These are phyloP conservation scores for Papilio protenor DNA, from an alignment of 2,888 invertebrate species.

Conservation along the genomic window DNA sequence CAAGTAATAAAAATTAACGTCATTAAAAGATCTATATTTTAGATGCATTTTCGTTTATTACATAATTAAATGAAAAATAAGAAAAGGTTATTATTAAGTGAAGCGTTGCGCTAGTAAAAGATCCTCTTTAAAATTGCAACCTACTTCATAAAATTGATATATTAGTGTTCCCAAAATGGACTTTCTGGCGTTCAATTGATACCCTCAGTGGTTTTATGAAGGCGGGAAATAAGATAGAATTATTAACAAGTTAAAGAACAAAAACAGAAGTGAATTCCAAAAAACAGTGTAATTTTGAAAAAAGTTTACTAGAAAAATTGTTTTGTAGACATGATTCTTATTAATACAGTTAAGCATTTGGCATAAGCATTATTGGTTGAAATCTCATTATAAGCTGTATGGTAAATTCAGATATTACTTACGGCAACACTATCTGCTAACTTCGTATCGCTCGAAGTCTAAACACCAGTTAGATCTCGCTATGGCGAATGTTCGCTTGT, in stretches of 20 bases:
- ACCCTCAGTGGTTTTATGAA: not conserved
- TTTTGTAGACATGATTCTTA: too few relatives aligned
- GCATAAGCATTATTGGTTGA: too few relatives aligned
- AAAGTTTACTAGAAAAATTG: too few relatives aligned
- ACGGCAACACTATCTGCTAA: conserved; percentile 22
- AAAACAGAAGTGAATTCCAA: too few relatives aligned
- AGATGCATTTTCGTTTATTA: not conserved
- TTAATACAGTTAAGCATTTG: not conserved
- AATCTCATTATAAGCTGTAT: not conserved
- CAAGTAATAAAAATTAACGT: not conserved
- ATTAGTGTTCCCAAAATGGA: too few relatives aligned
- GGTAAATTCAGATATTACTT: not conserved
- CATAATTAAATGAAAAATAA: not conserved
- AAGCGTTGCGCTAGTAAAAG: not conserved
- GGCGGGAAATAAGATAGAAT: not conserved
- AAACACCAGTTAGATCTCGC: conserved; percentile 10
- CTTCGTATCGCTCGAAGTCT: conserved; percentile 26
- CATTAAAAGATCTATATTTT: not conserved
- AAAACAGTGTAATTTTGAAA: too few relatives aligned
- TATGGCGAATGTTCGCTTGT: conserved; percentile 46
- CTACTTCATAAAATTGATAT: not conserved
- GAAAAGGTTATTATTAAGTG: not conserved
- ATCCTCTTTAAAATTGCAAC: not conserved
- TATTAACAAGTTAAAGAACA: too few relatives aligned
- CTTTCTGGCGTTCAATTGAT: not conserved